These are phyloP conservation scores for Nymphalis c-album DNA, from an alignment of 2,888 invertebrate genomes.

Conservation along the genomic window DNA sequence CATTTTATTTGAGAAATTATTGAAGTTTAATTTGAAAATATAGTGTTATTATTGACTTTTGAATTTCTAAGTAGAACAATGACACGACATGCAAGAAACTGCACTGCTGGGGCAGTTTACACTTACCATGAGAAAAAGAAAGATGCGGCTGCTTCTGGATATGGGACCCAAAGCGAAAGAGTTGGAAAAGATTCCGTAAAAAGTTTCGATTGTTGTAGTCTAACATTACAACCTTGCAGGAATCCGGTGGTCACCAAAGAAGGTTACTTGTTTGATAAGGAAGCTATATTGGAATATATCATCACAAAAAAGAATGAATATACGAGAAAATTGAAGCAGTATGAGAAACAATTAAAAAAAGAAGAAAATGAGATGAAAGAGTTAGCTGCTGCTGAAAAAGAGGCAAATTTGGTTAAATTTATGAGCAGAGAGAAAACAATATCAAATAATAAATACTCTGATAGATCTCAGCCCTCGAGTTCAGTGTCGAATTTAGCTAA, in stretches of 20 bases:
- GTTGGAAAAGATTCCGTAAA: slow-evolving; percentile 95
- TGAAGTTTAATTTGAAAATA: background rate
- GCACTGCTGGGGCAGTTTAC: slow-evolving; percentile 98
- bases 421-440: slow-evolving; percentile 91
- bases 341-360: slow-evolving; percentile 91
- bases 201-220: slow-evolving; percentile 98
- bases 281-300: slow-evolving; percentile 97
- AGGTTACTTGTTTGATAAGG: slow-evolving; percentile 97
- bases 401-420: slow-evolving; percentile 88
- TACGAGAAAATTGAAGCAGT: slow-evolving; percentile 93
- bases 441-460: slow-evolving; percentile 66
- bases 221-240: slow-evolving; percentile 97
- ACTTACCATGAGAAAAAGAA: slow-evolving; percentile 99
- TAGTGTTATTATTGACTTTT: too few species aligned
- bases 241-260: slow-evolving; percentile 92
- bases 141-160: slow-evolving; percentile 96
- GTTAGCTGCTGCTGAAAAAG: slow-evolving; percentile 86
- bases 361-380: slow-evolving; percentile 87
- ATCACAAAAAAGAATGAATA: slow-evolving; percentile 96
- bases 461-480: slow-evolving; percentile 52
- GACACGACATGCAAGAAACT: slow-evolving; percentile 98
- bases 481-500: slow-evolving; percentile 91
- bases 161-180: slow-evolving; percentile 91
- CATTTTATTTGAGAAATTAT: background rate
- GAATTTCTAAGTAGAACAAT: slow-evolving; percentile 67